These are phyloP conservation scores for Sitodiplosis mosellana DNA, from an alignment of 1,140 invertebrate genomes.

Conservation along the genomic window DNA sequence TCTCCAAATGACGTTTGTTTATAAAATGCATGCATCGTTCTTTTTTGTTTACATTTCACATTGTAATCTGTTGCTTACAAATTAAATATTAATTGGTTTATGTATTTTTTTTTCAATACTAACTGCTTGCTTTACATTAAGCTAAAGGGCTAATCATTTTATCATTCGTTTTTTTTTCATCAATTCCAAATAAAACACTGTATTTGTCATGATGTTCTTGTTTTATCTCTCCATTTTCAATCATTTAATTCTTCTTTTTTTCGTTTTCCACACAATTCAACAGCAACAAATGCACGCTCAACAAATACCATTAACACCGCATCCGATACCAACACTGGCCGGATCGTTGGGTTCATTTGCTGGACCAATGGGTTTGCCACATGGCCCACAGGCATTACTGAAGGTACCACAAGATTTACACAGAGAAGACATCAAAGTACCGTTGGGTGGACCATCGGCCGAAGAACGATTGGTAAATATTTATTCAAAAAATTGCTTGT, in stretches of 20 bases:
- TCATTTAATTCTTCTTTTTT: background rate
- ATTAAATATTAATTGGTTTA: too few relatives aligned
- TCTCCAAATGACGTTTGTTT: too few relatives aligned
- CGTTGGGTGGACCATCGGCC: slow-evolving; percentile 22
- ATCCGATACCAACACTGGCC: slow-evolving; percentile 23
- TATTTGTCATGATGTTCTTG: background rate
- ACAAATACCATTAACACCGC: slow-evolving; percentile 25
- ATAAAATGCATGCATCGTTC: too few relatives aligned
- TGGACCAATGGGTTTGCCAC: slow-evolving; percentile 22
- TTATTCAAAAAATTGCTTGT: background rate
- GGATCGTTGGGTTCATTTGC: slow-evolving; percentile 25
- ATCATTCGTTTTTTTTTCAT: too few relatives aligned
- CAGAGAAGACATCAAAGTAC: slow-evolving; percentile 23
- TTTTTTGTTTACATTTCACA: too few relatives aligned
- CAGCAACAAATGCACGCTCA: slow-evolving; percentile 33
- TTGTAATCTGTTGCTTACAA: too few relatives aligned
- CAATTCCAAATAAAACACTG: too few relatives aligned
- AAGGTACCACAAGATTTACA: slow-evolving; percentile 25
- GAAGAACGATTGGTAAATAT: slow-evolving; percentile 22
- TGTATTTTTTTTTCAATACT: too few relatives aligned
- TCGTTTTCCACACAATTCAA: background rate
- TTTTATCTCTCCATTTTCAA: background rate
- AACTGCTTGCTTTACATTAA: too few relatives aligned
- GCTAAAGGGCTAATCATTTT: too few relatives aligned
- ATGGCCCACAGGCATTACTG: slow-evolving; percentile 21